Evolutionary conservation across 2,113 vertebrate species (phyloP).

Genomic region (Anguilla japonica): DNA sequence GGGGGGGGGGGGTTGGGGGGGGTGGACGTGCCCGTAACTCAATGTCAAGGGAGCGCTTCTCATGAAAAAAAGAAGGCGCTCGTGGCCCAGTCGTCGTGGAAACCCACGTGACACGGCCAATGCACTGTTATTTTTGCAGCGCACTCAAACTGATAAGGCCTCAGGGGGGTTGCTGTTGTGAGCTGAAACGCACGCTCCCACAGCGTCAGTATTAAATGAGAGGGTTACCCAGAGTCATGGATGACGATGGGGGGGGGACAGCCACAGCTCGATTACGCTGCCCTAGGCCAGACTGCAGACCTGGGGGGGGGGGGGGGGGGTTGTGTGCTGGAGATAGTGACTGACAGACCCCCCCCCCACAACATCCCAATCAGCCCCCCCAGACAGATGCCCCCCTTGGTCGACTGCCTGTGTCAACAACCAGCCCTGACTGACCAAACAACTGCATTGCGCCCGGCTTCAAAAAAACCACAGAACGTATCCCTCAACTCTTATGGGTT

Average conservation of each 20-base stretch:
- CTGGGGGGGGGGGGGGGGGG: no score
- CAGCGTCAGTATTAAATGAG: not conserved
- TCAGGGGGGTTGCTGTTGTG: not conserved
- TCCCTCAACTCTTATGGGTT: not conserved
- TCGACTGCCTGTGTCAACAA: no score
- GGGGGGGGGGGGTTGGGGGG: not conserved
- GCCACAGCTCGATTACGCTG: no score
- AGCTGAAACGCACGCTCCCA: not conserved
- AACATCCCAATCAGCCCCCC: no score
- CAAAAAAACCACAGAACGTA: not conserved
- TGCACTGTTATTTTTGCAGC: not conserved
- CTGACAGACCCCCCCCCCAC: no score
- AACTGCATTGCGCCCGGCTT: not conserved
- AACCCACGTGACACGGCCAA: not conserved
- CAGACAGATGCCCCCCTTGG: no score
- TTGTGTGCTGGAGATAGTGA: no score
- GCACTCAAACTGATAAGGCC: not conserved
- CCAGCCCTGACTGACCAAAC: not conserved
- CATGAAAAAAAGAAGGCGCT: not conserved
- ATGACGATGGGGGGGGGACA: no score
- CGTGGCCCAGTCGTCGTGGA: not conserved
- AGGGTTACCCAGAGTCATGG: not conserved
- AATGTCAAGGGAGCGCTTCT: not conserved
- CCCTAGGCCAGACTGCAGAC: no score
- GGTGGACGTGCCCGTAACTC: not conserved